These are phyloP conservation scores for Arge pagana DNA, from an alignment of 2,888 invertebrate species.

Conservation along the genomic window DNA sequence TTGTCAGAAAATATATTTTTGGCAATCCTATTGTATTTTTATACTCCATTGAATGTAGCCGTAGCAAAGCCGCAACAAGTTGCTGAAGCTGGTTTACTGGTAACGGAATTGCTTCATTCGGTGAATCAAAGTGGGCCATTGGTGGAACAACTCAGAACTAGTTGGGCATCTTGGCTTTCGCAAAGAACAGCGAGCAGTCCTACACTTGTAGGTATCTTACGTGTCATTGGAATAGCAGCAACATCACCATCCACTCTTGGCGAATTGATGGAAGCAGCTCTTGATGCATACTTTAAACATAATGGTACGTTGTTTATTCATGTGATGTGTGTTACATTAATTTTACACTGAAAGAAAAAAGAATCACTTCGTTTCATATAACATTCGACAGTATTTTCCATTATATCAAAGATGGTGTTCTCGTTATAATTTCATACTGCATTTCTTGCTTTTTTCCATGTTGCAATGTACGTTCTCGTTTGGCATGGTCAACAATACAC, in stretches of 20 bases:
- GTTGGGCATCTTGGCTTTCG: slow-evolving; percentile 59
- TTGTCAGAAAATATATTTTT: not conserved
- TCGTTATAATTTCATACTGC: slow-evolving; percentile 13
- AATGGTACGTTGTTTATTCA: slow-evolving; percentile 52
- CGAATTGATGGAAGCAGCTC: slow-evolving; percentile 61
- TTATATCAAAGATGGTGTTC: too few relatives aligned
- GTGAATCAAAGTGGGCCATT: slow-evolving; percentile 54
- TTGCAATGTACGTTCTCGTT: not conserved
- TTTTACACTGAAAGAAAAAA: not conserved
- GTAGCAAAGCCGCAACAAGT: slow-evolving; percentile 55
- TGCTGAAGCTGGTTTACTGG: slow-evolving; percentile 60
- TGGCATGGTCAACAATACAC: not conserved
- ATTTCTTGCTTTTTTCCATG: slow-evolving; percentile 6
- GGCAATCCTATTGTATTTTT: slow-evolving; percentile 1
- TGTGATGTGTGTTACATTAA: slow-evolving; percentile 4
- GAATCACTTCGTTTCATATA: slow-evolving; percentile 6
- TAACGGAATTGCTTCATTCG: slow-evolving; percentile 61
- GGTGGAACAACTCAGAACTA: slow-evolving; percentile 49
- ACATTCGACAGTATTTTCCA: slow-evolving; percentile 9
- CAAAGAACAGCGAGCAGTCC: slow-evolving; percentile 59
- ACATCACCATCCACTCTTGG: slow-evolving; percentile 60
- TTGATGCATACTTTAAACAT: slow-evolving; percentile 63
- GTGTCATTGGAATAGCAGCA: slow-evolving; percentile 58
- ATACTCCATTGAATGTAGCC: slow-evolving; percentile 36
- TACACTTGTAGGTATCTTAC: slow-evolving; percentile 59